These are phyloP conservation scores for Fregetta grallaria DNA, from an alignment of 2,113 vertebrate species.

Conservation along the genomic window DNA sequence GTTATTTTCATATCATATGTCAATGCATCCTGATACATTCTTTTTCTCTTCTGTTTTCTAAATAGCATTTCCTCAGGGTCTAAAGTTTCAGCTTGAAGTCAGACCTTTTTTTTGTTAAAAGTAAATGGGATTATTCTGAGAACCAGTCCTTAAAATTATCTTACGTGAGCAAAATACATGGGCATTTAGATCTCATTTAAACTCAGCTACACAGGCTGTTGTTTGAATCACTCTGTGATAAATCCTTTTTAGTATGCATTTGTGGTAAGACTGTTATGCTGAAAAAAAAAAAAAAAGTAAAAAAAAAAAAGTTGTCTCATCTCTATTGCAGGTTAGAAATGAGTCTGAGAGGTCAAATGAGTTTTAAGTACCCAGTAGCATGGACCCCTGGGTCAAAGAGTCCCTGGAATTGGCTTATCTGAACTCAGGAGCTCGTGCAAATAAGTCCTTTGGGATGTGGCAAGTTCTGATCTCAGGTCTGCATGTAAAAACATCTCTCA, in stretches of 20 bases:
- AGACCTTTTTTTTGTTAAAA: not conserved
- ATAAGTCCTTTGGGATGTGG: not conserved
- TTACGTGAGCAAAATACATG: not conserved
- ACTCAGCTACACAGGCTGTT: not conserved
- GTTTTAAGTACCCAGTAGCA: not conserved
- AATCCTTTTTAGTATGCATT: not conserved
- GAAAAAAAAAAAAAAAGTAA: not conserved
- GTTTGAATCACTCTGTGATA: not conserved
- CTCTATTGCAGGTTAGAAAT: not conserved
- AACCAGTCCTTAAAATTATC: not conserved
- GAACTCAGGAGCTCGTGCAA: not conserved
- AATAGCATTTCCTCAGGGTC: not conserved
- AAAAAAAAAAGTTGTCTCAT: not conserved
- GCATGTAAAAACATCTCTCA: not conserved
- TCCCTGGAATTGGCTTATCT: not conserved
- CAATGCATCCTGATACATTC: not conserved
- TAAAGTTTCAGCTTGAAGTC: not conserved
- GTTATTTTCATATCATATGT: not conserved
- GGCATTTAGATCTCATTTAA: not conserved
- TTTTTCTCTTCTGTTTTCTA: not conserved
- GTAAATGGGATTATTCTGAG: not conserved
- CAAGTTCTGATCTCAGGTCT: not conserved
- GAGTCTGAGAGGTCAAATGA: not conserved
- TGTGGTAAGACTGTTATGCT: not conserved
- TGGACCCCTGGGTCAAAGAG: not conserved